These are phyloP conservation scores for Crenuchus spilurus DNA, from an alignment of 2,797 vertebrate species.

Conservation along the genomic window DNA sequence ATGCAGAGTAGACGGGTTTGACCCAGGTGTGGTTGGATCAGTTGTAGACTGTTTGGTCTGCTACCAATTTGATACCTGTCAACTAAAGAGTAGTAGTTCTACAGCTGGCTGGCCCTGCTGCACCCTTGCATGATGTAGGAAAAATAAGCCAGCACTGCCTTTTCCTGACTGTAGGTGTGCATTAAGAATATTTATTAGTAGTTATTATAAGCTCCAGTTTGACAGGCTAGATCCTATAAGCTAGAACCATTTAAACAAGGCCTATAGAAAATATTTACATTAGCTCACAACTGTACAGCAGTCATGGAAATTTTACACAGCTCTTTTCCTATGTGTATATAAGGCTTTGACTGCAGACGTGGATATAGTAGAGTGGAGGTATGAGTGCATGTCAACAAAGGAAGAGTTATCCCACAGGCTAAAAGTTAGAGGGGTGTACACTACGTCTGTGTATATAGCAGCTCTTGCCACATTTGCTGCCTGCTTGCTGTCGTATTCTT, in stretches of 20 bases:
- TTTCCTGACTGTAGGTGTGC: neutral
- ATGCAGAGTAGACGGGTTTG: neutral
- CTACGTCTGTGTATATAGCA: neutral
- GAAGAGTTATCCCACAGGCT: neutral
- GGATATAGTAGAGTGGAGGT: neutral
- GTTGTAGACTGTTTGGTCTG: no score
- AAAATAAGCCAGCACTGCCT: neutral
- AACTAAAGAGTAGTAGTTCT: no score
- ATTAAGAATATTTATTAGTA: neutral
- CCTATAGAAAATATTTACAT: neutral
- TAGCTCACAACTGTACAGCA: neutral
- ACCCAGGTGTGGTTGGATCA: no score
- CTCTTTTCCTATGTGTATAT: neutral
- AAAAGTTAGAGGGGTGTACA: neutral
- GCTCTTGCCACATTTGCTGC: neutral
- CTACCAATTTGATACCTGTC: no score
- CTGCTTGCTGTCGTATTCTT: neutral
- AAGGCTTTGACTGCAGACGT: neutral
- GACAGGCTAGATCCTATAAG: constrained; percentile 2
- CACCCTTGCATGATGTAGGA: no score
- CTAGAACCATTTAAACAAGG: neutral
- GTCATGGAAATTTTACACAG: neutral
- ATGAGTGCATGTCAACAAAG: neutral
- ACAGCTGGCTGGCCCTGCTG: no score
- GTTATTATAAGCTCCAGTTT: neutral